These are phyloP conservation scores for Proteles cristata DNA, from an alignment of 2,113 vertebrate genomes.

Conservation along the genomic window DNA sequence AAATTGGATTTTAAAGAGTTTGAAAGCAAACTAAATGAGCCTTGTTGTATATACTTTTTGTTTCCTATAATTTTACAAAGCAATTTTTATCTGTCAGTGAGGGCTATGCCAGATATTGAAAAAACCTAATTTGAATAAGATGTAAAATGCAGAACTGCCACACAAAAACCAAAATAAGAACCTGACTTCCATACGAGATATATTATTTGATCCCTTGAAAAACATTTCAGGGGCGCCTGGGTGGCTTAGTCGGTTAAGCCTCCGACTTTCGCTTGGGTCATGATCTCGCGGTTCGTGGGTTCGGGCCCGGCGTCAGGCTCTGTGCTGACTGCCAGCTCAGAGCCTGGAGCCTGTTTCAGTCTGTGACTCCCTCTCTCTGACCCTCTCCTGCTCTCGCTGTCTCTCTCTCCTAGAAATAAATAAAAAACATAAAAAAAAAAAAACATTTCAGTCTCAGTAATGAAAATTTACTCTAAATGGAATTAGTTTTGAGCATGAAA, in stretches of 20 bases:
- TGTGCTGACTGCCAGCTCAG: no score
- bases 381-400: no score
- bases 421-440: no score
- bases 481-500: conserved; percentile 27
- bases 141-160: conserved; percentile 51
- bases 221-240: conserved; percentile 54
- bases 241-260: no score
- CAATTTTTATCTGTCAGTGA: conserved; percentile 67
- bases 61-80: conserved; percentile 69
- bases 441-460: conserved; percentile 47
- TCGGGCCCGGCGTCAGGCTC: no score
- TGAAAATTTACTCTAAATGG: conserved; percentile 55
- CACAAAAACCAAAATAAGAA: conserved; percentile 47
- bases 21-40: conserved; percentile 75
- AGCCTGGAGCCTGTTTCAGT: no score
- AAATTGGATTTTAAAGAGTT: conserved; percentile 70
- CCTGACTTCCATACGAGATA: neutral
- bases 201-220: conserved; percentile 7
- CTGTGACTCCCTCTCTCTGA: no score
- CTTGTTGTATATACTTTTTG: neutral
- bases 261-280: no score
- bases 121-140: conserved; percentile 59
- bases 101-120: neutral
- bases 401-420: no score
- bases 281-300: no score